A percentile compares a stretch with the other conserved stretches of the same genome.
Evolutionary conservation across 2,113 vertebrate genomes (phyloP).

Genomic region (Bubalus kerabau): DNA sequence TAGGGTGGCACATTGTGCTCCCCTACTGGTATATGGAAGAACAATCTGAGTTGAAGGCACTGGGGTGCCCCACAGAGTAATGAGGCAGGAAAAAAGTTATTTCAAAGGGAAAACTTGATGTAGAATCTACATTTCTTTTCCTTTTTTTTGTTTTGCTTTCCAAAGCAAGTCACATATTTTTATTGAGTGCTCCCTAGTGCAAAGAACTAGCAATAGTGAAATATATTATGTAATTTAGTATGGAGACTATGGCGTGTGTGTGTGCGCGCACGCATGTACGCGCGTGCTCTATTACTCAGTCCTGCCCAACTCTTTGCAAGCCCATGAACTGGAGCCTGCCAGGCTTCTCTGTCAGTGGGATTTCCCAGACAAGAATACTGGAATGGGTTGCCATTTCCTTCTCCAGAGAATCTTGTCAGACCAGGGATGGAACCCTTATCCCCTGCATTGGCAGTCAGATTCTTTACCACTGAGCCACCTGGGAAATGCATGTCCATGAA

Average conservation of each 20-base stretch:
- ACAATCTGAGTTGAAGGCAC: background rate
- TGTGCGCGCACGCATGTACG: fast-evolving
- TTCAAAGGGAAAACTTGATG: background rate
- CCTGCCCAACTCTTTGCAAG: background rate
- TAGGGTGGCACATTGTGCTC: background rate
- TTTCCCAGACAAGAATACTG: background rate
- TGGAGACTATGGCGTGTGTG: background rate
- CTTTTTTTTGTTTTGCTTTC: background rate
- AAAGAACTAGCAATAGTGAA: background rate
- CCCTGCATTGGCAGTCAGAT: background rate
- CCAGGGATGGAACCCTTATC: background rate
- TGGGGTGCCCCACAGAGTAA: background rate
- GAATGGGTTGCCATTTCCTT: background rate
- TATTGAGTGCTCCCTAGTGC: background rate
- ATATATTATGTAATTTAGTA: background rate
- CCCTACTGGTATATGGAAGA: background rate
- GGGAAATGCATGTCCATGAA: background rate
- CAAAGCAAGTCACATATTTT: background rate
- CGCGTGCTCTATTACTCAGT: background rate
- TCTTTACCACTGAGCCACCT: background rate
- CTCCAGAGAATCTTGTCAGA: background rate
- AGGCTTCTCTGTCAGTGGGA: background rate
- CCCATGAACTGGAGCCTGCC: background rate
- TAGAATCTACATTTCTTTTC: background rate
- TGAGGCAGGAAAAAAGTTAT: background rate